Conservation (phyloP, 35 echinoderm and acorn worm genomes). For the Eucidaris tribuloides region DNA sequence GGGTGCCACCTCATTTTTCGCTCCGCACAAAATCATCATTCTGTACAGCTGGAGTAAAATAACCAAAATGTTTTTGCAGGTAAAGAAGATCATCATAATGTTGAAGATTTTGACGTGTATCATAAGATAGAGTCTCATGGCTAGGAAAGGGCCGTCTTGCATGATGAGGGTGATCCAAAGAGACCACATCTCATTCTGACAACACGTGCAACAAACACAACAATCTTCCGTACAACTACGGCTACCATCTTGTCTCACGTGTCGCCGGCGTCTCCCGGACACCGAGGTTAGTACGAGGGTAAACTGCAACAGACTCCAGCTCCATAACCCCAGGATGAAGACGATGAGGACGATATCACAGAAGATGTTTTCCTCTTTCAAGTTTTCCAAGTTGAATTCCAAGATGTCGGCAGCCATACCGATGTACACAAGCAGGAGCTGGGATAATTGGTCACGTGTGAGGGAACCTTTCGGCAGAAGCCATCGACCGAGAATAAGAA, state of each 20-base stretch:
- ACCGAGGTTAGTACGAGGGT: constrained; percentile 75
- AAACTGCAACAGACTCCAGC: constrained; percentile 90
- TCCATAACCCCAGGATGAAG: constrained; percentile 70
- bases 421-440: constrained; percentile 84
- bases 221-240: not conserved
- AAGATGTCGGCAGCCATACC: constrained; percentile 97
- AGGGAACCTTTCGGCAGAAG: constrained; percentile 80
- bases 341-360: constrained; percentile 74
- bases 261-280: constrained; percentile 20
- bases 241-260: not conserved
- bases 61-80: constrained; percentile 77
- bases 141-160: constrained; percentile 86
- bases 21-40: constrained; percentile 45
- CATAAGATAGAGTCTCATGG: constrained; percentile 78
- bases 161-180: constrained; percentile 60
- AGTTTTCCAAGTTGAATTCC: constrained; percentile 76
- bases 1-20: not conserved
- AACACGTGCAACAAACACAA: constrained; percentile 42
- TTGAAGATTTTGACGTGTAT: constrained; percentile 60
- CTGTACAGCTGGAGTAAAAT: constrained; percentile 73
- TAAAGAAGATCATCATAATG: constrained; percentile 95
- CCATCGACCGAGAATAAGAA: constrained; percentile 89
- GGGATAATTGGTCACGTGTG: constrained; percentile 81
- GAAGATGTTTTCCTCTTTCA: constrained; percentile 66
- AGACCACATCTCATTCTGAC: constrained; percentile 77